phyloP scores from a whole-genome alignment of 2,797 vertebrate species.

The Scyliorhinus canicula region DNA sequence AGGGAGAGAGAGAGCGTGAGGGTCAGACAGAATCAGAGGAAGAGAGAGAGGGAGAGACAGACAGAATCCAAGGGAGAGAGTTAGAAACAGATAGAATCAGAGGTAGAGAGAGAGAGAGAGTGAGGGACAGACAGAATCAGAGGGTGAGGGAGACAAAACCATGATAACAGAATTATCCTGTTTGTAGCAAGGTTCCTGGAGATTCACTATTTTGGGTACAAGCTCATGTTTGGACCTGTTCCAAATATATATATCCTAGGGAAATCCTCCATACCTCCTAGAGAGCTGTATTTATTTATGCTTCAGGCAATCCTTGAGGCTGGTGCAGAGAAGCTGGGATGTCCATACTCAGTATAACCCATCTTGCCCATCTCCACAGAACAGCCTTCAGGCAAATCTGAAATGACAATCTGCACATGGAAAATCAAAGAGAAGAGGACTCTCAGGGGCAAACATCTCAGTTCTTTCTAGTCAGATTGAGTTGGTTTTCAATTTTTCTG shows the following conservation, averaged over 20 bases:
- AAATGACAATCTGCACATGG: not conserved
- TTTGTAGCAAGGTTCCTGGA: not conserved
- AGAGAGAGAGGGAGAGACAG: no score
- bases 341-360: not conserved
- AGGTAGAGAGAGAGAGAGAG: no score
- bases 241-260: not conserved
- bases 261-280: not conserved
- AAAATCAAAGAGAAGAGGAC: not conserved
- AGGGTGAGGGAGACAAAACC: no score
- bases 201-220: not conserved
- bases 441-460: not conserved
- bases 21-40: no score
- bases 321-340: not conserved
- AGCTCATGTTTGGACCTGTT: not conserved
- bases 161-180: not conserved
- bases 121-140: no score
- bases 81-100: no score
- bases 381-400: conserved; percentile 5
- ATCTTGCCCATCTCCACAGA: not conserved
- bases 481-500: not conserved
- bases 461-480: not conserved
- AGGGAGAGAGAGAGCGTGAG: no score
- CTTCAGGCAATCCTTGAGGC: not conserved
- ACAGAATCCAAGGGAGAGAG: no score
- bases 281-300: not conserved